A percentile compares a stretch with the other conserved stretches of the same genome.
phyloP scores from a whole-genome alignment of 1,140 invertebrate genomes.

The Acarapis woodi region DNA sequence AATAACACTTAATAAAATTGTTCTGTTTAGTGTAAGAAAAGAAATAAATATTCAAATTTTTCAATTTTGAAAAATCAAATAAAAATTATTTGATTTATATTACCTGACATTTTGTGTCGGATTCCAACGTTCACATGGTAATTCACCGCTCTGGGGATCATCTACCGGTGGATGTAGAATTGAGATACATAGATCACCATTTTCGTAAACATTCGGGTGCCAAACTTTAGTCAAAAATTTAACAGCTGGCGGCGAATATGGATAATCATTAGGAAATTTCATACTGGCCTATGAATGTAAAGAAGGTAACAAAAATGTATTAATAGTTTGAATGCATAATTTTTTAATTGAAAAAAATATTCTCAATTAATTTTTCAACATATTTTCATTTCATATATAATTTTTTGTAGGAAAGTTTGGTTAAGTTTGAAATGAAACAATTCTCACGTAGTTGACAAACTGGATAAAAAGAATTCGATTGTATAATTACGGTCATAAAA shows the following conservation, averaged over 20 bases:
- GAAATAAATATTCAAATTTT: constrained; percentile 1
- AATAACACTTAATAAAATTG: constrained; percentile 88
- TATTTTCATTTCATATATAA: too few relatives aligned
- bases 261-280: constrained; percentile 90
- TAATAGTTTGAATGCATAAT: too few relatives aligned
- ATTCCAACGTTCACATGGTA: constrained; percentile 98
- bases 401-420: too few relatives aligned
- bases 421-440: too few relatives aligned
- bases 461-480: too few relatives aligned
- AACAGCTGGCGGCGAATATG: constrained; percentile 89
- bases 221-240: constrained; percentile 95
- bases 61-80: neutral
- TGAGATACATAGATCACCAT: constrained; percentile 95
- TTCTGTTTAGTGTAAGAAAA: constrained; percentile 26
- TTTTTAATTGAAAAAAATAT: too few relatives aligned
- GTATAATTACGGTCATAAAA: too few relatives aligned
- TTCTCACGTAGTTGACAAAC: too few relatives aligned
- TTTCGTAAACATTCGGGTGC: constrained; percentile 99
- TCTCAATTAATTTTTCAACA: too few relatives aligned
- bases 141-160: constrained; percentile 90
- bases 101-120: constrained; percentile 91
- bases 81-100: neutral
- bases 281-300: constrained; percentile 49
- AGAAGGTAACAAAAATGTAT: too few relatives aligned
- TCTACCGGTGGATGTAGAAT: constrained; percentile 96